These are phyloP conservation scores for Tridacna crocea DNA, from an alignment of 2,888 invertebrate genomes.

Conservation along the genomic window DNA sequence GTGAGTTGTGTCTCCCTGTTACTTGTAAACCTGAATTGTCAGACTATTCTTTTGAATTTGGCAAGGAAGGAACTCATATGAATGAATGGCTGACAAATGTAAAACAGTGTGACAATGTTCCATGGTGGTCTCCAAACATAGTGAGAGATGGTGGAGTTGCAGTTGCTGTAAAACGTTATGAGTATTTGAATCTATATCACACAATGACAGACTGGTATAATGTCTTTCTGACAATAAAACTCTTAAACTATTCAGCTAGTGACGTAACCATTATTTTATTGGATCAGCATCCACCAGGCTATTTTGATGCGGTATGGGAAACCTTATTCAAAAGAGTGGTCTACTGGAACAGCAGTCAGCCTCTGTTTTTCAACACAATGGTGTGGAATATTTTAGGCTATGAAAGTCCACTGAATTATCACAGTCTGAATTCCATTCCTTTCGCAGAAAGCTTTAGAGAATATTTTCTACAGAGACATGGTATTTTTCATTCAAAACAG, in stretches of 20 bases:
- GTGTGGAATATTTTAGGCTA: conserved; percentile 81
- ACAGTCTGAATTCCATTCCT: conserved; percentile 69
- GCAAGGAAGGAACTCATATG: conserved; percentile 57
- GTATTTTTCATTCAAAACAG: conserved; percentile 36
- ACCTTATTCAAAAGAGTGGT: conserved; percentile 76
- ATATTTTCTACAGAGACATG: conserved; percentile 77
- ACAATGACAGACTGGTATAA: conserved; percentile 81
- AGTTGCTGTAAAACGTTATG: conserved; percentile 76
- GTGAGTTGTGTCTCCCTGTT: conserved; percentile 35
- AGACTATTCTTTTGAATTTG: conserved; percentile 47
- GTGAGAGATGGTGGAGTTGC: conserved; percentile 29
- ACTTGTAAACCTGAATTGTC: conserved; percentile 13
- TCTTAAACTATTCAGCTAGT: conserved; percentile 65
- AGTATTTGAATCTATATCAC: conserved; percentile 81
- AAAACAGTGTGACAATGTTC: neutral
- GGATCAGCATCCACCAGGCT: conserved; percentile 78
- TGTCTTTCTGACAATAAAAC: conserved; percentile 73
- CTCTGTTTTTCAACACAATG: conserved; percentile 68
- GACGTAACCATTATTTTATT: conserved; percentile 77
- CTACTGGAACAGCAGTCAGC: conserved; percentile 63
- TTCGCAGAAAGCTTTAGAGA: conserved; percentile 77
- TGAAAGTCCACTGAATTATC: conserved; percentile 79
- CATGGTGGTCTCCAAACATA: neutral
- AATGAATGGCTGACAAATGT: conserved; percentile 43
- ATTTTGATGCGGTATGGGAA: conserved; percentile 78